Base-by-base conservation (phyloP, 2,888 invertebrate genomes). In the Andrena flavipes region DNA sequence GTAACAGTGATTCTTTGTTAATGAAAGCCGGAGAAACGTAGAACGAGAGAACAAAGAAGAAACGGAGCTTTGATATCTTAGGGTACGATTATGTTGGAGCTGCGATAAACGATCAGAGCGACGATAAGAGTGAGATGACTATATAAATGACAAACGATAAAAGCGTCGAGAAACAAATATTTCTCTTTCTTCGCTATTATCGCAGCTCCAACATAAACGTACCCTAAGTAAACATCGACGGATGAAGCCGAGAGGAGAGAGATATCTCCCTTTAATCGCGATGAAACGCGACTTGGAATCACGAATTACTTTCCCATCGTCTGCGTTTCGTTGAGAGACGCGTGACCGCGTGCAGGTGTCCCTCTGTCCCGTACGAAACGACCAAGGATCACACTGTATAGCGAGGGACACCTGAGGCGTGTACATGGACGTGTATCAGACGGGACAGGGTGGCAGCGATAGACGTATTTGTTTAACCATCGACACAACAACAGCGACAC, bases 401-500 rank as follows among this genome's bases (percentile, higher is more conserved):
- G 54, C 49, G 48, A 60, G 23, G 56, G 56, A 13, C 56, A 29
- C 56, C 33, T 30, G 79, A 71, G 74, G 56, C 62, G 48, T 71
- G 35, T 76, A 8, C 56, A n/a, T 74, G 48, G 20, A 42, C 60
- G 82, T 76, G 54, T 69, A 54, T 48, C 60, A 54, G 54, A 65
- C 65, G 68, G 65, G 60, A 72, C 68, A 63, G 49, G 51, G 69
- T 68, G 68, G 71, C 76, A 59, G 73, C 73, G 73, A 68, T 74
- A 77, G 54, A 82, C 71, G 74, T 54, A 81, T 26, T 84, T 26
- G 63, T 86, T 86, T 81, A 83, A 86, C 74, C 86, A 88, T 87
- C 87, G 88, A 88, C 80, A 85, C 86, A 86, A 75, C 82, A 86
- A 85, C 85, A 88, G 80, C 88, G 84, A 81, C 81, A 86, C 88